These are phyloP conservation scores for Exocentrus adspersus DNA, from an alignment of 2,888 invertebrate species.

Conservation along the genomic window DNA sequence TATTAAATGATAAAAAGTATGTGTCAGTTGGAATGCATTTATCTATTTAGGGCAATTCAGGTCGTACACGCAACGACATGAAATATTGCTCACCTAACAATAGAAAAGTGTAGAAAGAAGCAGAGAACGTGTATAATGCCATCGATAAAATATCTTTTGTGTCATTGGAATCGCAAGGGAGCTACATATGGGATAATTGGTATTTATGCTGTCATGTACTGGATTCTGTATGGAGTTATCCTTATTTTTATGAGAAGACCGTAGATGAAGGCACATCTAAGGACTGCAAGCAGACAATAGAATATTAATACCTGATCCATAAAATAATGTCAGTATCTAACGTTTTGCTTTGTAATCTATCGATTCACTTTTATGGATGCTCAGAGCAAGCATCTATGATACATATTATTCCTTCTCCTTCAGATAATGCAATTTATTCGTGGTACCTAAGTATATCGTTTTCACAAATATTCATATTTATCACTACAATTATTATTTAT, in stretches of 20 bases:
- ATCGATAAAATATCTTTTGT: not conserved
- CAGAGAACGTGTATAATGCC: not conserved
- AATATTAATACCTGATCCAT: too few relatives aligned
- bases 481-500: too few relatives aligned
- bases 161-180: not conserved
- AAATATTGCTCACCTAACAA: conserved; percentile 8
- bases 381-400: too few relatives aligned
- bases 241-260: not conserved
- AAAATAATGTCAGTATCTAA: too few relatives aligned
- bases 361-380: too few relatives aligned
- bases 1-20: conserved; percentile 20
- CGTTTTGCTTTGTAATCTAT: too few relatives aligned
- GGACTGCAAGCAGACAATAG: too few relatives aligned
- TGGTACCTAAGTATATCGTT: too few relatives aligned
- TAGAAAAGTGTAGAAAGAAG: conserved; percentile 1
- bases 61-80: conserved; percentile 7
- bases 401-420: too few relatives aligned
- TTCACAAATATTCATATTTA: too few relatives aligned
- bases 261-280: too few relatives aligned
- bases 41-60: conserved; percentile 12
- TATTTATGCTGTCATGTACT: not conserved
- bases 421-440: too few relatives aligned
- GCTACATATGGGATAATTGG: not conserved
- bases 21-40: conserved; percentile 14
- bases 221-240: not conserved